Base-by-base conservation (phyloP, 2,797 vertebrate genomes). In the Galagoides demidoff region DNA sequence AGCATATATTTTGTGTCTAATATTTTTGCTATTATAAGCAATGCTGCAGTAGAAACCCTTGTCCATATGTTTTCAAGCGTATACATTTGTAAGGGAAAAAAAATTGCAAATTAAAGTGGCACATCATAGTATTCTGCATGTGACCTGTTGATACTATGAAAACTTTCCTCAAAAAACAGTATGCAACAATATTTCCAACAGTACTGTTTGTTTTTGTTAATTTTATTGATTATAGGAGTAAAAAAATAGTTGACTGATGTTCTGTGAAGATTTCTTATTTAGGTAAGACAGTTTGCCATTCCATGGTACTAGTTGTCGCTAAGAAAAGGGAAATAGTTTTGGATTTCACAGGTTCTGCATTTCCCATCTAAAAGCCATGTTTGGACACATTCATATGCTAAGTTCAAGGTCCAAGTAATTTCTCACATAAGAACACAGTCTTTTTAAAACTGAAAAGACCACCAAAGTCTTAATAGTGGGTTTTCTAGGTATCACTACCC, bases 361-460 rank as follows among this genome's bases (percentile, higher is more conserved):
- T 97, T 95, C 17, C 83, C 9, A 78, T 61, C 29, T 63, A 94
- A 27, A 81, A 94, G 16, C 23, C 49, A 85, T 64, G 20, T 71
- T 74, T 89, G 49, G 29, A 55, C 13, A 77, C 29, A 71, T 29
- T 71, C 55, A 94, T 43, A 93, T 74, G 23, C 29, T 71, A 85
- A 70, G 20, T 23, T 64, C 13, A 92, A 64, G 49, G 3, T n/a
- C 20, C 88, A 55, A 88, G n/a, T 78, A 83, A 61, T 34, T n/a
- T 52, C 55, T 89, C 63, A 86, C 37, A 37, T 86, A 68, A 78
- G 25, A 93, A 73, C 85, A 59, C 49, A 86, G 25, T 43, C 52
- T 90, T 84, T 55, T 64, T 17, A 4, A 68, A 59, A 5, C 63
- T 59, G 29, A 61, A 88, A 94, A 91, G 16, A 34, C 20, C 4